These are phyloP conservation scores for Coreius guichenoti DNA, from an alignment of 2,797 vertebrate species.

Conservation along the genomic window DNA sequence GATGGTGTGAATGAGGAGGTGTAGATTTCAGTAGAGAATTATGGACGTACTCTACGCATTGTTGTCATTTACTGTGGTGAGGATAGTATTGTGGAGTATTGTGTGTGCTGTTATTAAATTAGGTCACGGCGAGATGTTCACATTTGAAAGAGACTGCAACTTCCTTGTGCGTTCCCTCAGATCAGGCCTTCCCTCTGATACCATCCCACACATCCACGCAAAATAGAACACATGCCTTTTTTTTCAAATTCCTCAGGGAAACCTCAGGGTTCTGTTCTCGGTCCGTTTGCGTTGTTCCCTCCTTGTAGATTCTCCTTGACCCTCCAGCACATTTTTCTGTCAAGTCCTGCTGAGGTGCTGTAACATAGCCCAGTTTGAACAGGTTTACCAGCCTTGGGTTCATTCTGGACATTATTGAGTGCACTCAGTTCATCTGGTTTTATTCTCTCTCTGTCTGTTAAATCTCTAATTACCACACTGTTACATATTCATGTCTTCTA, in stretches of 20 bases:
- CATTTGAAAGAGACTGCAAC: slow-evolving; percentile 34
- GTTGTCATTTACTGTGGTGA: slow-evolving; percentile 3
- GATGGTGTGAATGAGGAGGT: slow-evolving; percentile 27
- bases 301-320: slow-evolving; percentile 41
- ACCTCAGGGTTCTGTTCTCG: slow-evolving; percentile 32
- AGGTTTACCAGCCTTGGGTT: slow-evolving; percentile 8
- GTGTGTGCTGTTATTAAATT: slow-evolving; percentile 16
- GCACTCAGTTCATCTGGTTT: background rate
- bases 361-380: slow-evolving; percentile 17
- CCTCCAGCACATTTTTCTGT: slow-evolving; percentile 1
- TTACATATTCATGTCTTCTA: slow-evolving; percentile 31
- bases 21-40: slow-evolving; percentile 5
- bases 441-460: slow-evolving; percentile 1
- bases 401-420: background rate
- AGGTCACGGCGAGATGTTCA: slow-evolving; percentile 26
- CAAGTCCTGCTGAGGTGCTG: slow-evolving; percentile 7
- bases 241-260: slow-evolving; percentile 19
- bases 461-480: slow-evolving; percentile 17
- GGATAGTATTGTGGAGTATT: slow-evolving; percentile 20
- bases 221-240: slow-evolving; percentile 14
- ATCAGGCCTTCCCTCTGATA: slow-evolving; percentile 30
- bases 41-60: background rate
- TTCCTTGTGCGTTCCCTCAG: slow-evolving; percentile 24
- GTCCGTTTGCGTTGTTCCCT: slow-evolving; percentile 22
- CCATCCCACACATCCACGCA: slow-evolving; percentile 19